These are phyloP conservation scores for Siderastrea siderea DNA, from an alignment of 92 coral and sea anemone genomes.

Conservation along the genomic window DNA sequence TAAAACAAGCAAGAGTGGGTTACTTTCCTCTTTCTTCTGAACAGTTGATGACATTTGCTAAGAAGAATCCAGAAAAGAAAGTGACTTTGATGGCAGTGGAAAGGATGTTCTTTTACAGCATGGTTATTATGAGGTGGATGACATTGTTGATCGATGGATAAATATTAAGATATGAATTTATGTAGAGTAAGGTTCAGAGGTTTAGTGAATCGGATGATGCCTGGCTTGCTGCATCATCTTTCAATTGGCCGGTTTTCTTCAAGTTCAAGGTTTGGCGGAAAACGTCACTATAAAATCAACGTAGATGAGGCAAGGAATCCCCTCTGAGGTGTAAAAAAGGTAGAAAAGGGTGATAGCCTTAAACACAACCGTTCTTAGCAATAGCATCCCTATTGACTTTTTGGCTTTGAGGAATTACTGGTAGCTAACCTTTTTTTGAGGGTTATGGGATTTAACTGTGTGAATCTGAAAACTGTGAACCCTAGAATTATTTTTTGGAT, in stretches of 20 bases:
- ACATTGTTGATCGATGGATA: constrained; percentile 30
- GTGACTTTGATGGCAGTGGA: constrained; percentile 23
- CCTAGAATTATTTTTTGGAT: no score
- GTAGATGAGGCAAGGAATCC: constrained; percentile 15
- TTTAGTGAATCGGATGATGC: constrained; percentile 39
- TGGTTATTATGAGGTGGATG: constrained; percentile 41
- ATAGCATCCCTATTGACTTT: no score
- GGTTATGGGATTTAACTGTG: no score
- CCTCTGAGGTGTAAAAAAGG: constrained; percentile 6
- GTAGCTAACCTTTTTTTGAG: no score
- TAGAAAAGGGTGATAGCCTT: constrained; percentile 1
- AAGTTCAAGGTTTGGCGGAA: constrained; percentile 40
- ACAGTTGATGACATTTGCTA: background rate
- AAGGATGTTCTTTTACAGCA: background rate
- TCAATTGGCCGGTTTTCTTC: constrained; percentile 29
- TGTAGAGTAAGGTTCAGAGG: constrained; percentile 28
- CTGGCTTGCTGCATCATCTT: constrained; percentile 55
- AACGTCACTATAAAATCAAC: constrained; percentile 4
- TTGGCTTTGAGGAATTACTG: no score
- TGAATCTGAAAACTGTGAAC: no score
- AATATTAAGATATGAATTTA: constrained; percentile 41
- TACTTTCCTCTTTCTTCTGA: constrained; percentile 12
- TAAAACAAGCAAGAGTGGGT: constrained; percentile 7
- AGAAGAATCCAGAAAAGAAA: constrained; percentile 13
- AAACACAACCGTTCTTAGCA: background rate